Evolutionary conservation across 2,888 invertebrate genomes (phyloP).

Genomic region (Tenthredo mesomela): DNA sequence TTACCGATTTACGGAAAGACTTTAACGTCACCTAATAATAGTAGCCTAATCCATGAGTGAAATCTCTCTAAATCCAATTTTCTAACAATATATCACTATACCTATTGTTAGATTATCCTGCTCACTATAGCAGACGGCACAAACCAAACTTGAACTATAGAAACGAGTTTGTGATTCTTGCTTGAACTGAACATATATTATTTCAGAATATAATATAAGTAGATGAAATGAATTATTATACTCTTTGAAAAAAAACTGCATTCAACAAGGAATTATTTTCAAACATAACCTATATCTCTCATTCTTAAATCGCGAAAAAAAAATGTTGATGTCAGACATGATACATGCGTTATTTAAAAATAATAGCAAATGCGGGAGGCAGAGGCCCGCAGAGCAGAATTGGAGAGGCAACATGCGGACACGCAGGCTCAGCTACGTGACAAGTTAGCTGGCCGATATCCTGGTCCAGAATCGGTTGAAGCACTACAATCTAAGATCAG

Average conservation of each 20-base stretch:
- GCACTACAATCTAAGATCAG: slow-evolving; percentile 91
- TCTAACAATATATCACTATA: background rate
- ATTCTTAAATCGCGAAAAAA: background rate
- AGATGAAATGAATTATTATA: background rate
- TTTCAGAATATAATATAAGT: background rate
- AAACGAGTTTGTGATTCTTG: background rate
- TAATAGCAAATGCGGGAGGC: slow-evolving; percentile 88
- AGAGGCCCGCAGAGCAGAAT: slow-evolving; percentile 87
- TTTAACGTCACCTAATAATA: slow-evolving; percentile 1
- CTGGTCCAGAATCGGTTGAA: slow-evolving; percentile 83
- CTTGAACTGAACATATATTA: background rate
- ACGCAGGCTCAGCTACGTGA: slow-evolving; percentile 86
- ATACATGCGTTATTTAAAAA: background rate
- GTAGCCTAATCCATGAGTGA: background rate
- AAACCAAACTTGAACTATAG: background rate
- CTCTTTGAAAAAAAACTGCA: background rate
- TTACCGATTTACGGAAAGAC: background rate
- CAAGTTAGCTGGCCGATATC: slow-evolving; percentile 79
- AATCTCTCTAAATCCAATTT: slow-evolving; percentile 28
- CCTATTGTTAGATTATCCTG: background rate
- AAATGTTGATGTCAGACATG: background rate
- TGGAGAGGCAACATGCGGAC: slow-evolving; percentile 89
- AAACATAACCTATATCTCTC: background rate
- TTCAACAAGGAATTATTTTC: background rate
- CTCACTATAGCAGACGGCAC: background rate